Evolutionary conservation across 2,113 vertebrate species (phyloP).

Genomic region (Phodopus roborovskii): DNA sequence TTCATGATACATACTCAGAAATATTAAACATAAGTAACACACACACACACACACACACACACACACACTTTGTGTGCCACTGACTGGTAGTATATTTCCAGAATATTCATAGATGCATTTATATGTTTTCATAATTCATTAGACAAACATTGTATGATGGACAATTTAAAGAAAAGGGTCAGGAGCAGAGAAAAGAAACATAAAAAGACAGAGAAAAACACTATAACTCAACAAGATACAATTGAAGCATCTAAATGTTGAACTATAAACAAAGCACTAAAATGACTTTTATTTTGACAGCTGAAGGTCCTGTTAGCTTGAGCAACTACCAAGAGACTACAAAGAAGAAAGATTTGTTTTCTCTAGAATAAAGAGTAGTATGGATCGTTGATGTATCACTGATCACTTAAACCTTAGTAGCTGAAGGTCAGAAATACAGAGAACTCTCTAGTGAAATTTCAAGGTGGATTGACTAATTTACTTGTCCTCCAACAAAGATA

Average conservation of each 20-base stretch:
- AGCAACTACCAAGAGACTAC: not conserved
- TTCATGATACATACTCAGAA: not conserved
- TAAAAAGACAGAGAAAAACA: not conserved
- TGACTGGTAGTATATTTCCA: not conserved
- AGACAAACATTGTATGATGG: not conserved
- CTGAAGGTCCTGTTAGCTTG: not conserved
- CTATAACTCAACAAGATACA: not conserved
- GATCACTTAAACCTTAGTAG: not conserved
- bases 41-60: too few relatives aligned
- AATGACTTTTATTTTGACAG: not conserved
- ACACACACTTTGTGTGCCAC: not conserved
- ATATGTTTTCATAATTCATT: not conserved
- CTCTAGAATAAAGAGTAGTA: not conserved
- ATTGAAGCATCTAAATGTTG: constrained; percentile 9
- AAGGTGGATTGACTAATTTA: not conserved
- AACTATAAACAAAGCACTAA: not conserved
- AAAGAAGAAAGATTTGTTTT: not conserved
- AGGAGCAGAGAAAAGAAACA: not conserved
- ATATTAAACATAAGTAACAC: not conserved
- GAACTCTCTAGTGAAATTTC: not conserved
- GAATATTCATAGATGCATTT: not conserved
- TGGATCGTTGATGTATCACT: not conserved
- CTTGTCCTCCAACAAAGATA: constrained; percentile 22
- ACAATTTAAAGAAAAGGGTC: not conserved
- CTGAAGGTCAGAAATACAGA: not conserved